Percentiles rank a stretch among this genome's conserved stretches.
Evolutionary conservation across 2,797 vertebrate species (phyloP).

Genomic region (Liparis tanakae): DNA sequence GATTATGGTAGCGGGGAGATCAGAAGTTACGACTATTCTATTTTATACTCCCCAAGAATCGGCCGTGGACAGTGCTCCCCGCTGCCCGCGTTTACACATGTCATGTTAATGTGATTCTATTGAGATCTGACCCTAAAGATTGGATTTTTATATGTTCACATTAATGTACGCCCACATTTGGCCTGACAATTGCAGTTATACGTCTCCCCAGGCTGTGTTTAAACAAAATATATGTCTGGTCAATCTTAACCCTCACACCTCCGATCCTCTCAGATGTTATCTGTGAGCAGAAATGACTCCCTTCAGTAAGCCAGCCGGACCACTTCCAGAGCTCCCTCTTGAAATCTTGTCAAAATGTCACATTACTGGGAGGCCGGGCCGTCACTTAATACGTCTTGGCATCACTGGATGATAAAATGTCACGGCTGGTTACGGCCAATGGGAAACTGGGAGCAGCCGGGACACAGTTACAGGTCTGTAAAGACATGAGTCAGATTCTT

Average conservation of each 20-base stretch:
- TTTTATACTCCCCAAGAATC: constrained; percentile 10
- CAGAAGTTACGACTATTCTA: not conserved
- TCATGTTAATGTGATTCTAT: constrained; percentile 44
- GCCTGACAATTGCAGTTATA: constrained; percentile 29
- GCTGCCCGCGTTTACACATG: constrained; percentile 34
- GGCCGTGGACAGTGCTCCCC: not conserved
- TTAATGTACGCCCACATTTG: constrained; percentile 56
- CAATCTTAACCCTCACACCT: constrained; percentile 49
- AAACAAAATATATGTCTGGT: constrained; percentile 55
- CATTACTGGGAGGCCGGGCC: constrained; percentile 38
- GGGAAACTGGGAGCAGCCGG: constrained; percentile 45
- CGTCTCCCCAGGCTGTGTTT: constrained; percentile 56
- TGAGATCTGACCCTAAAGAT: constrained; percentile 59
- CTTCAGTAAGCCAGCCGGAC: constrained; percentile 20
- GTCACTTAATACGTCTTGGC: constrained; percentile 55
- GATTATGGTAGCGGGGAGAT: constrained; percentile 7
- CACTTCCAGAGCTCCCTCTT: constrained; percentile 7
- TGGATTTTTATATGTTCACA: constrained; percentile 65
- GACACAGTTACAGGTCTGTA: constrained; percentile 60
- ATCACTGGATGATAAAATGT: constrained; percentile 63
- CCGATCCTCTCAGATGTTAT: constrained; percentile 39
- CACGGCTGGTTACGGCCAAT: constrained; percentile 52
- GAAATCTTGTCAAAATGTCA: constrained; percentile 1
- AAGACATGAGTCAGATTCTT: constrained; percentile 53
- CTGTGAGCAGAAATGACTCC: constrained; percentile 13